Conservation (phyloP, 2,888 invertebrate species). For the Ophioninae sp. region DNA sequence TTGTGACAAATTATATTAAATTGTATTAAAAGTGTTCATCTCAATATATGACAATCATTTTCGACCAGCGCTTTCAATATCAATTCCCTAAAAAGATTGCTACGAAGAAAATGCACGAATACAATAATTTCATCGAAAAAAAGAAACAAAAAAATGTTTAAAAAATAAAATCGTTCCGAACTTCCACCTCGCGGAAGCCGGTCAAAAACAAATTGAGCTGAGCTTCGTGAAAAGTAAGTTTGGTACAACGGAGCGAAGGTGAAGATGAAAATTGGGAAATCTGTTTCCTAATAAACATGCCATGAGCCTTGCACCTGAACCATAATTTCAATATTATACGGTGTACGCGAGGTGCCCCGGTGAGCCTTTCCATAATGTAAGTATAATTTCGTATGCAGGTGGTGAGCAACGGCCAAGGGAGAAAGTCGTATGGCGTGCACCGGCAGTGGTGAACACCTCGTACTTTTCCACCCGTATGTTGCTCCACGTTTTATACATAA, state of each 20-base stretch:
- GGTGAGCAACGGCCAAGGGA: slow-evolving; percentile 16
- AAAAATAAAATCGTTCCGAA: not conserved
- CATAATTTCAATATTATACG: slow-evolving; percentile 45
- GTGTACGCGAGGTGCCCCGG: slow-evolving; percentile 5
- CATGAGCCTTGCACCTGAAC: slow-evolving; percentile 10
- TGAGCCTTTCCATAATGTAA: slow-evolving; percentile 50
- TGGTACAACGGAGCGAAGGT: not conserved
- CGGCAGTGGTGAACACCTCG: slow-evolving; percentile 31
- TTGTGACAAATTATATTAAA: too few relatives aligned
- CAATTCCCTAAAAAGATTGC: too few relatives aligned
- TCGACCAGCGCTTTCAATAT: too few relatives aligned
- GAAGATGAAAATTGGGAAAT: slow-evolving; percentile 44
- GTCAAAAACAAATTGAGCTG: not conserved
- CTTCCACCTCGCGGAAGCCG: not conserved
- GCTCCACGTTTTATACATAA: slow-evolving; percentile 40
- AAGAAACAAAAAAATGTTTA: not conserved
- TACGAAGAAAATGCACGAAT: too few relatives aligned
- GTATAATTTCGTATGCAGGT: slow-evolving; percentile 56
- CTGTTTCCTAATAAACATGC: slow-evolving; percentile 33
- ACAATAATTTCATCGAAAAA: not conserved
- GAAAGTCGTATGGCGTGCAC: slow-evolving; percentile 50
- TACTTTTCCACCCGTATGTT: slow-evolving; percentile 18
- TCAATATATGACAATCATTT: too few relatives aligned
- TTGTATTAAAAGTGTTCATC: too few relatives aligned
- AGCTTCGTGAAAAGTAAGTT: not conserved